Evolutionary conservation across 1,140 invertebrate genomes (phyloP), one percentile per base, ranked within the genome.

Genomic region (Akabosia matsudoensis): DNA sequence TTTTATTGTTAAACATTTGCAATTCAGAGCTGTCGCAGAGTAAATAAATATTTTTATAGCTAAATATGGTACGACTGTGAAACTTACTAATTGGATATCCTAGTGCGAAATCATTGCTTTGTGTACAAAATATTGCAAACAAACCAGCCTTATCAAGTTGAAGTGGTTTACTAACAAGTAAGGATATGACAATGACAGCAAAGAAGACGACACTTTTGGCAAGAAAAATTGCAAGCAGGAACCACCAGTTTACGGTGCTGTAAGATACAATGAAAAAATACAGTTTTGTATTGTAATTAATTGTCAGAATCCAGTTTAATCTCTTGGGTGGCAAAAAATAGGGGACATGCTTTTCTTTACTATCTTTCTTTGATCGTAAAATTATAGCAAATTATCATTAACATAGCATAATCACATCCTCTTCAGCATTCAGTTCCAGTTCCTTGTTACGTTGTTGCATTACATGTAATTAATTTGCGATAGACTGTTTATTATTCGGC

Each of bases 91-190:
- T 97, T 1, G 97, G 96, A 87, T 93, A 97, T 76, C 96, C 96
- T 80, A 99, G 90, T 67, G 97, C 97, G 88, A 98, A 98, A 86
- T 99, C 97, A 89, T 99, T 99, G 83, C 94, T 97, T 84, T 98
- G 96, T 0, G 96, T 98, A 67, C 92, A 93, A 85, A 98, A 97
- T 81, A 98, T 98, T 28, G 93, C 93, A 88, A 93, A 96, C 26
- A 98, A 87, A 18, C 95, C 96, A 73, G 94, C 93, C 82, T 91
- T 89, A 16, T 92, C 93, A 76, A 92, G 88, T 85, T 96, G 92
- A 3, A 91, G 83, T 7, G 93, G 92, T 84, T 90, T 90, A 7
- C 91, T 91, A 22, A 95, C 89, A 33, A 97, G 82, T 72, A 96
- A 81, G 1, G 92, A 93, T 16, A 97, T 86, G 28, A 92, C 82